These are phyloP conservation scores for Troglohyphantes excavatus DNA, from an alignment of 2,888 invertebrate genomes.

Conservation along the genomic window DNA sequence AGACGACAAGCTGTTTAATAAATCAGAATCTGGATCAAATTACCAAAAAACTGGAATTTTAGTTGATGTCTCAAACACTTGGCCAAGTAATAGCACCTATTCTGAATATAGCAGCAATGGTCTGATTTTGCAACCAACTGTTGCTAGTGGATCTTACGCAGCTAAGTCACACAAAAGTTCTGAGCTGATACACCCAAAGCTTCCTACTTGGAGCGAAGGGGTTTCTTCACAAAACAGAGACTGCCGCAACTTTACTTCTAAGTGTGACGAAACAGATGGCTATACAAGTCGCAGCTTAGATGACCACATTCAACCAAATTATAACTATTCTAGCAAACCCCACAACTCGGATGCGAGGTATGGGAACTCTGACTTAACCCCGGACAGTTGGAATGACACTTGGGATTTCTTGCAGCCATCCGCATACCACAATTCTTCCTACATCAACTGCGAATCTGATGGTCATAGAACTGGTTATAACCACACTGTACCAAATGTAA, in stretches of 20 bases:
- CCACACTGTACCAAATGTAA: conserved; percentile 72
- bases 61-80: conserved; percentile 77
- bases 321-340: conserved; percentile 59
- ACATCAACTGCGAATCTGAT: conserved; percentile 38
- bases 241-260: conserved; percentile 48
- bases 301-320: conserved; percentile 62
- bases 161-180: conserved; percentile 56
- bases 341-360: conserved; percentile 54
- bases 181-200: conserved; percentile 58
- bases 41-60: conserved; percentile 74
- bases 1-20: conserved; percentile 38
- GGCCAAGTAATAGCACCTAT: conserved; percentile 60
- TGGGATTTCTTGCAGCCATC: conserved; percentile 61
- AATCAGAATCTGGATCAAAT: conserved; percentile 45
- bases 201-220: conserved; percentile 78
- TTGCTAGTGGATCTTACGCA: conserved; percentile 35
- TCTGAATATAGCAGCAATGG: conserved; percentile 34
- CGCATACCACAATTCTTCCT: conserved; percentile 30
- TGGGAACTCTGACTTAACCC: conserved; percentile 51
- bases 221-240: conserved; percentile 52
- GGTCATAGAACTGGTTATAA: conserved; percentile 65
- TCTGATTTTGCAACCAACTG: conserved; percentile 43
- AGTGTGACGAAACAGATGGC: conserved; percentile 48
- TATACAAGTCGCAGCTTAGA: conserved; percentile 55
- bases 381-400: conserved; percentile 66